Conservation (phyloP, 2,113 vertebrate genomes). For the Platichthys stellatus region DNA sequence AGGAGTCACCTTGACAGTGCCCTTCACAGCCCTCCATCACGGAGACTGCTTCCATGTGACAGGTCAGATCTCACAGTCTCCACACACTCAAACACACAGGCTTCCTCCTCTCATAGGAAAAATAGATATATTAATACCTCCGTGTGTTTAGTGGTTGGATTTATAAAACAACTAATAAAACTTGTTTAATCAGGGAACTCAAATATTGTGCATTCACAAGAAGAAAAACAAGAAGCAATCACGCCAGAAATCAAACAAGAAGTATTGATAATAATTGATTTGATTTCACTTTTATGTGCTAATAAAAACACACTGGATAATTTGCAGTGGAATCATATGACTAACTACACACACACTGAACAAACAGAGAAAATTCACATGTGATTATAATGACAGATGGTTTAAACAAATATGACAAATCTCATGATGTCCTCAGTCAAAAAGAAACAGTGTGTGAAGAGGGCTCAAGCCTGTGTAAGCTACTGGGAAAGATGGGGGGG, state of each 20-base stretch:
- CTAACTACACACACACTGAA: not conserved
- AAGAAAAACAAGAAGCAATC: no score
- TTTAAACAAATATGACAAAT: constrained; percentile 23
- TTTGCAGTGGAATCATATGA: not conserved
- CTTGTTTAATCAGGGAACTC: not conserved
- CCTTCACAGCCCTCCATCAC: constrained; percentile 51
- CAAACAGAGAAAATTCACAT: not conserved
- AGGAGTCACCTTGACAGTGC: constrained; percentile 66
- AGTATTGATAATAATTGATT: no score
- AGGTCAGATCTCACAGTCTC: constrained; percentile 9
- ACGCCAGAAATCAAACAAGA: no score
- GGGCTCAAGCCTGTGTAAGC: not conserved
- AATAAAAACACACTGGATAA: not conserved
- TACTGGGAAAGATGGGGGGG: no score
- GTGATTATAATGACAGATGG: constrained; percentile 33
- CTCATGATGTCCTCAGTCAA: no score
- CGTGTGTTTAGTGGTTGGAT: no score
- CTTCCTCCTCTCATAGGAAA: not conserved
- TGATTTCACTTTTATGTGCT: not conserved
- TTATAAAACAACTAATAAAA: not conserved
- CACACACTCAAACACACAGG: not conserved
- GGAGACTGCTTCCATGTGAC: not conserved
- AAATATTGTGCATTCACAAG: not conserved
- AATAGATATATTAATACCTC: no score
- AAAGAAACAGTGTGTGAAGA: no score